phyloP scores from a whole-genome alignment of 1,140 invertebrate genomes.

The Formica exsecta region DNA sequence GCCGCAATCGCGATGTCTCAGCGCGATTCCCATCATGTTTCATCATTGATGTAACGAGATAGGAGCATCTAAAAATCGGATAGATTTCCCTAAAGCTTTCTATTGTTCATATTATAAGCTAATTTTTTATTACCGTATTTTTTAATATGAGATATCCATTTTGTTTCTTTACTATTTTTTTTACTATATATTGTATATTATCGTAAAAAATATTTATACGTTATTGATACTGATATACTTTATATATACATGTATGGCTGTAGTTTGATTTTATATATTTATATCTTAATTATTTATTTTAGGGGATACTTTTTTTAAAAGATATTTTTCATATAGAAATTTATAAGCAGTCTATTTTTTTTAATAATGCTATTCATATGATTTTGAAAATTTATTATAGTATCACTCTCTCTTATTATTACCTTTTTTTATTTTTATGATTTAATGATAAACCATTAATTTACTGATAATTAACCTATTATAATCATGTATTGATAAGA shows the following conservation, averaged over 20 bases:
- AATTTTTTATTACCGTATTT: not conserved
- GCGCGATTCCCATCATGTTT: conserved; percentile 24
- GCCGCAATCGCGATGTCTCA: conserved; percentile 51
- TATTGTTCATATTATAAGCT: not conserved
- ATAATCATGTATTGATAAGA: conserved; percentile 3
- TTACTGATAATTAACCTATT: conserved; percentile 2
- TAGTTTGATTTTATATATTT: conserved; percentile 12
- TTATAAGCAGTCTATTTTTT: not conserved
- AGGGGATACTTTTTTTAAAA: not conserved
- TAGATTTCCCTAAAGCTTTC: not conserved
- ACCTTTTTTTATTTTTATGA: not conserved
- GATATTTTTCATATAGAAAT: not conserved
- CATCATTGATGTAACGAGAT: not conserved
- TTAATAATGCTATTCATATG: not conserved
- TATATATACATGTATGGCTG: not conserved
- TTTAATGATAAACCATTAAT: not conserved
- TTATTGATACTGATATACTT: not conserved
- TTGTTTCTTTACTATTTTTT: not conserved
- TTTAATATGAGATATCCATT: not conserved
- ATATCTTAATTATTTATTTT: not conserved
- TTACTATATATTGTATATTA: not conserved
- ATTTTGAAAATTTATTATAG: too few relatives aligned
- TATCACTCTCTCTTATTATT: not conserved
- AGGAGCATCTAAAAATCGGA: not conserved
- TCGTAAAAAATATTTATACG: not conserved